Percentiles rank a stretch among this genome's conserved stretches.
Evolutionary conservation across 2,113 vertebrate species (phyloP).

Genomic region (Mesembrinibis cayennensis): DNA sequence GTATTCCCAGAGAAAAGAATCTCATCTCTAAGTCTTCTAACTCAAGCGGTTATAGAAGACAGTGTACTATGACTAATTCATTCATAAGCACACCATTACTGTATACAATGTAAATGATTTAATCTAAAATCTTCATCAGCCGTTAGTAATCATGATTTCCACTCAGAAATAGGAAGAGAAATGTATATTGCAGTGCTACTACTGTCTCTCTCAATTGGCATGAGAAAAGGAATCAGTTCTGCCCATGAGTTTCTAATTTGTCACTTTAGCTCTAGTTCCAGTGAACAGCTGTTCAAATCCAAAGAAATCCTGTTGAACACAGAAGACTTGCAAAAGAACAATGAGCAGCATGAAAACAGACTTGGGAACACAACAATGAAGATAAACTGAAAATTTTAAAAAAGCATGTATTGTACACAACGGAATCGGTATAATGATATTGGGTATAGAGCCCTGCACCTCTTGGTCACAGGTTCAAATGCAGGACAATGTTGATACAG

Average conservation of each 20-base stretch:
- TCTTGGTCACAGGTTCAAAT: not conserved
- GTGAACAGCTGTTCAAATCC: constrained; percentile 18
- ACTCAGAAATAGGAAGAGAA: not conserved
- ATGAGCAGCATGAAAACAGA: not conserved
- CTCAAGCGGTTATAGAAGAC: not conserved
- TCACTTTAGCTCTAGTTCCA: constrained; percentile 31
- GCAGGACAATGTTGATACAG: not conserved
- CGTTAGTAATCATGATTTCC: not conserved
- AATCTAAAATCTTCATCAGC: not conserved
- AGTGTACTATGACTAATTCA: not conserved
- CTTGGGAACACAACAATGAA: not conserved
- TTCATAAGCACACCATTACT: not conserved
- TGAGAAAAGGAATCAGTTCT: constrained; percentile 41
- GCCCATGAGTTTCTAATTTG: constrained; percentile 31
- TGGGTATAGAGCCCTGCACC: not conserved
- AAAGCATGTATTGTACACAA: not conserved
- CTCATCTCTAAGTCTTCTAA: not conserved
- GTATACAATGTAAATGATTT: not conserved
- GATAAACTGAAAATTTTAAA: not conserved
- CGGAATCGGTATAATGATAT: not conserved
- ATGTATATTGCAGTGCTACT: not conserved
- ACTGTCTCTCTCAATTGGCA: not conserved
- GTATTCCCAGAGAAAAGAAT: not conserved
- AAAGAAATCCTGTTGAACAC: not conserved
- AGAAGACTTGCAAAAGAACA: not conserved